Base-by-base conservation (phyloP, 2,888 invertebrate genomes). In the Ferdinandea cuprea region DNA sequence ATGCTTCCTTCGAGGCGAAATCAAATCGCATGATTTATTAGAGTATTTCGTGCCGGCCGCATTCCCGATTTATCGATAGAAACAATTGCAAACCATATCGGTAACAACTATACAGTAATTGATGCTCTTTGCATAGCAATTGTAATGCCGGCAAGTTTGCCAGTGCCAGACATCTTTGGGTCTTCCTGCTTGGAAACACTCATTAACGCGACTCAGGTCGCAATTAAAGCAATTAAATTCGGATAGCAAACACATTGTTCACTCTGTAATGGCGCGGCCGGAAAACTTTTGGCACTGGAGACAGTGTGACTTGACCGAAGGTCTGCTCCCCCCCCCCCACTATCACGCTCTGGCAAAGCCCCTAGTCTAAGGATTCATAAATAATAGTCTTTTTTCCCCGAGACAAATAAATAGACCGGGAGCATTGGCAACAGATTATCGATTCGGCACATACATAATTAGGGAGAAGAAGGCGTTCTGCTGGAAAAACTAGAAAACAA, bases 361-460 rank as follows among this genome's bases (percentile, higher is more conserved):
- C 58, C 40, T 37, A 54, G 54, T 48, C 54, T 40, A 72, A 72
- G n/a, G 52, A 61, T 63, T 61, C 72, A 83, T 83, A 83, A 83
- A 78, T 83, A 72, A 83, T 73, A 73, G 50, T 68, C 54, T 21
- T 68, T 32, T 48, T 30, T 7, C 30, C 9, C 40, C n/a, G 13
- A 61, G 72, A 77, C 50, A 56, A 68, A 73, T 63, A 72, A 79
- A 79, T 68, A 54, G 40, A 79, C 61, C 56, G 52, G 13, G n/a
- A n/a, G 25, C 77, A 83, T 83, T 83, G 83, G 83, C 83, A 83
- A 83, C 66, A 83, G 77, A 83, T 83, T 78, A 83, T 83, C 83
- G 83, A 83, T 78, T 83, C 77, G 15, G 54, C 66, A 78, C 63
- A 66, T 83, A 78, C 63, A 66, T 83, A 83, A 83, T 83, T 83